A percentile compares a stretch with the other conserved stretches of the same genome.
These are phyloP conservation scores for Troides oblongomaculatus DNA, from an alignment of 2,888 invertebrate species.

Conservation along the genomic window DNA sequence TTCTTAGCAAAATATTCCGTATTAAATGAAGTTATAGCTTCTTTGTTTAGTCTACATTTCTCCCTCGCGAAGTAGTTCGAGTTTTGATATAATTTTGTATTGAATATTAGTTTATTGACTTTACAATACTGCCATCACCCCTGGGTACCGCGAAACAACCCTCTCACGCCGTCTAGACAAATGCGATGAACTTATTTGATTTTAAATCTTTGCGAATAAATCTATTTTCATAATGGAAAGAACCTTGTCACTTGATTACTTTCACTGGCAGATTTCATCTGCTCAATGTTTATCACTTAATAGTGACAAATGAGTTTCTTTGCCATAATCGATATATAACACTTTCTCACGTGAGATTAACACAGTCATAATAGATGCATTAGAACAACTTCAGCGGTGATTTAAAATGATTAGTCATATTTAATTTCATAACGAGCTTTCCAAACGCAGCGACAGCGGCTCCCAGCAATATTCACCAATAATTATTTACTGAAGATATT, in stretches of 20 bases:
- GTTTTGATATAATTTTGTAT: slow-evolving; percentile 43
- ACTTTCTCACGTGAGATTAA: slow-evolving; percentile 25
- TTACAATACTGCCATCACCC: slow-evolving; percentile 60
- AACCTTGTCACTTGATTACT: slow-evolving; percentile 37
- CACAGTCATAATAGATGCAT: slow-evolving; percentile 8
- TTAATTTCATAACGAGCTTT: slow-evolving; percentile 2
- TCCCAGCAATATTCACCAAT: neutral
- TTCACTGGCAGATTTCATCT: slow-evolving; percentile 26
- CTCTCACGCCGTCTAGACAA: slow-evolving; percentile 66
- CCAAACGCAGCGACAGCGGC: neutral
- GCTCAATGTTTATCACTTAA: slow-evolving; percentile 17
- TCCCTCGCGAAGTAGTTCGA: slow-evolving; percentile 22
- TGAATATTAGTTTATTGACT: slow-evolving; percentile 64
- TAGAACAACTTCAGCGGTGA: slow-evolving; percentile 8
- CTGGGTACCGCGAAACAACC: slow-evolving; percentile 43
- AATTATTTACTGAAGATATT: neutral
- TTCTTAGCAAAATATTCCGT: neutral
- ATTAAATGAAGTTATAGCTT: slow-evolving; percentile 17
- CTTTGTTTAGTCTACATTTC: slow-evolving; percentile 23
- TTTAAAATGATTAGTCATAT: slow-evolving; percentile 6
- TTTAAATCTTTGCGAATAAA: slow-evolving; percentile 48
- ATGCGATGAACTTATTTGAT: slow-evolving; percentile 54
- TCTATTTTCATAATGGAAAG: slow-evolving; percentile 40
- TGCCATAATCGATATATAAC: slow-evolving; percentile 13
- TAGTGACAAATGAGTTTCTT: slow-evolving; percentile 22